These are phyloP conservation scores for Menidia beryllina DNA, from an alignment of 2,113 vertebrate genomes.

Conservation along the genomic window DNA sequence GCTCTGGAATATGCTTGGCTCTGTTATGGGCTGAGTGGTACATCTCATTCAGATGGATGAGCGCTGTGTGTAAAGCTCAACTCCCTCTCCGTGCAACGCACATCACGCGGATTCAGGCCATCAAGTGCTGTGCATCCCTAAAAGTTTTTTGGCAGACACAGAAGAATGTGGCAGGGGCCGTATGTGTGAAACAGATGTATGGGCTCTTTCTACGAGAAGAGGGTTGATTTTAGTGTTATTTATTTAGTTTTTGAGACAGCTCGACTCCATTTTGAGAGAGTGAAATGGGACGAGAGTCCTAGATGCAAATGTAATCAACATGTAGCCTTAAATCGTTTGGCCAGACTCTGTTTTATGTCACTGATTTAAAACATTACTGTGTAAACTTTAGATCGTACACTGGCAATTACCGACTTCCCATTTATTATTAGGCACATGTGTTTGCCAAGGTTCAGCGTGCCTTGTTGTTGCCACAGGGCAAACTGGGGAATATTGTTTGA, in stretches of 20 bases:
- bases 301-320: conserved; percentile 62
- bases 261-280: conserved; percentile 48
- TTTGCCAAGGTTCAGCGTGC: conserved; percentile 50
- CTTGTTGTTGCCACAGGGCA: conserved; percentile 43
- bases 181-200: conserved; percentile 74
- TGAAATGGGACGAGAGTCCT: conserved; percentile 42
- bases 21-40: conserved; percentile 26
- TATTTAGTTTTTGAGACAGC: conserved; percentile 24
- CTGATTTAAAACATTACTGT: conserved; percentile 63
- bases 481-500: conserved; percentile 60
- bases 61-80: conserved; percentile 17
- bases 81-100: conserved; percentile 47
- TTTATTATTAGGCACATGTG: conserved; percentile 63
- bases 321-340: conserved; percentile 64
- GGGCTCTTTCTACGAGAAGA: conserved; percentile 20
- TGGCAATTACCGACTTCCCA: conserved; percentile 71
- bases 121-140: conserved; percentile 67
- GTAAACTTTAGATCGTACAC: conserved; percentile 63
- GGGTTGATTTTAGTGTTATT: background rate
- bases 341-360: conserved; percentile 57
- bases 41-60: conserved; percentile 45
- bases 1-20: conserved; percentile 8
- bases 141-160: conserved; percentile 70
- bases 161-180: conserved; percentile 69
- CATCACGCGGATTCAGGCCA: conserved; percentile 43